Evolutionary conservation across 2,113 vertebrate genomes (phyloP).

Genomic region (Anser cygnoides): DNA sequence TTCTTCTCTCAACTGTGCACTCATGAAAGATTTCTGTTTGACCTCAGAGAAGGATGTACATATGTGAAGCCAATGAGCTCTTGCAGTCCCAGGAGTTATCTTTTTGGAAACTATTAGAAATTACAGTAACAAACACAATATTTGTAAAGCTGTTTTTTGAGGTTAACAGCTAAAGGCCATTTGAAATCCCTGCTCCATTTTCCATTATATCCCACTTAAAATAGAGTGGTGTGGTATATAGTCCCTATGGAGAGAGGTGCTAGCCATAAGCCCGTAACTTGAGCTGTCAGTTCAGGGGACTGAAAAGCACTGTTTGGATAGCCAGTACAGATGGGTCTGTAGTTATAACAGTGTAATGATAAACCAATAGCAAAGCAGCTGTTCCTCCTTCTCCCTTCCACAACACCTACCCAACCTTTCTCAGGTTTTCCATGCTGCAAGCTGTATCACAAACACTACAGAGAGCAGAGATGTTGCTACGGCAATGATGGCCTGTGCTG

Average conservation of each 20-base stretch:
- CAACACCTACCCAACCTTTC: not conserved
- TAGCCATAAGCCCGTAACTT: not conserved
- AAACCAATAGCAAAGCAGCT: not conserved
- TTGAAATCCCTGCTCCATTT: not conserved
- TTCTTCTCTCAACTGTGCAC: conserved; percentile 23
- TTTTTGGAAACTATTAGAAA: conserved; percentile 16
- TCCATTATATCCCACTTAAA: not conserved
- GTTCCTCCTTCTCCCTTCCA: not conserved
- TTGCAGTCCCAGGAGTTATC: not conserved
- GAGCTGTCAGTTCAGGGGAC: not conserved
- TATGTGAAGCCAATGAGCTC: conserved; percentile 10
- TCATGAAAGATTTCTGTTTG: not conserved
- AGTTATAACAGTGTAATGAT: not conserved
- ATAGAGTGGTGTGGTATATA: not conserved
- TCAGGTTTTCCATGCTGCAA: not conserved
- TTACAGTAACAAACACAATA: not conserved
- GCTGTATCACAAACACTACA: not conserved
- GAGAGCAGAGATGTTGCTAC: not conserved
- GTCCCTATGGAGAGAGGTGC: accelerated
- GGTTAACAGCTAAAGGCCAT: not conserved
- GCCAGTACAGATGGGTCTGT: not conserved
- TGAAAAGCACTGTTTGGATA: not conserved
- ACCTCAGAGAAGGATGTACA: not conserved
- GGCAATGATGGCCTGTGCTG: accelerated
- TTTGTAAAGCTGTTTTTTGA: conserved; percentile 28